Evolutionary conservation across 2,113 vertebrate species (phyloP), one percentile per base, ranked within the genome.

Genomic region (Oryzias javanicus): DNA sequence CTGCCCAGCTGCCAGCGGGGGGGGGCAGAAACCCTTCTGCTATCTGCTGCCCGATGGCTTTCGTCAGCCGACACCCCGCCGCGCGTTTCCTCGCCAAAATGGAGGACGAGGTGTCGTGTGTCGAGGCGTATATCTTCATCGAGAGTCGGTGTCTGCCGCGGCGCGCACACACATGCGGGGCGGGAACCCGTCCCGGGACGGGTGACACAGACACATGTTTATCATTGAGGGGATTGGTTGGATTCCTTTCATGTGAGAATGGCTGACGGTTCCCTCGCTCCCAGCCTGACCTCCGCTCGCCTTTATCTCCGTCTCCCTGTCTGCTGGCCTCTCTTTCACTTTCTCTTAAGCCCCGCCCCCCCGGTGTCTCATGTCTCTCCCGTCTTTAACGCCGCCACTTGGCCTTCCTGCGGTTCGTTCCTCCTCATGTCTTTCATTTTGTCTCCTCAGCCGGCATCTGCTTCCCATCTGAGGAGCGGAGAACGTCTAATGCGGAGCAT

Each of bases 181-280:
- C 62, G 18, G 56, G 62, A 71, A 64, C 80, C 82, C 91, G 90
- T 90, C 91, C 90, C 90, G 89, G 89, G 89, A 87, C 63, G 88
- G 89, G 83, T 90, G 91, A 95, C 90, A 92, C 90, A 89, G 92
- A 94, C 94, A 95, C 94, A 92, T 94, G 94, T 94, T 96, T 94
- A 94, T 93, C 93, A 94, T 95, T 94, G 93, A 94, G 91, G 75
- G 70, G 91, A 89, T 89, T 91, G 78, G 55, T 50, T 70, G 69
- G 72, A 86, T 77, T 79, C 76, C 92, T 94, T 93, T 94, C 91
- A 93, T 90, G 79, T 93, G 89, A 91, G 90, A 72, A 84, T 91
- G 92, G 92, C 92, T 89, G 92, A 91, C 90, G 86, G 90, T 90
- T 94, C 92, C 92, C 89, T 89, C 68, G 78, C 88, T 91, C 74